Base-by-base conservation (phyloP, 2,113 vertebrate genomes). In the Misgurnus mizolepis region DNA sequence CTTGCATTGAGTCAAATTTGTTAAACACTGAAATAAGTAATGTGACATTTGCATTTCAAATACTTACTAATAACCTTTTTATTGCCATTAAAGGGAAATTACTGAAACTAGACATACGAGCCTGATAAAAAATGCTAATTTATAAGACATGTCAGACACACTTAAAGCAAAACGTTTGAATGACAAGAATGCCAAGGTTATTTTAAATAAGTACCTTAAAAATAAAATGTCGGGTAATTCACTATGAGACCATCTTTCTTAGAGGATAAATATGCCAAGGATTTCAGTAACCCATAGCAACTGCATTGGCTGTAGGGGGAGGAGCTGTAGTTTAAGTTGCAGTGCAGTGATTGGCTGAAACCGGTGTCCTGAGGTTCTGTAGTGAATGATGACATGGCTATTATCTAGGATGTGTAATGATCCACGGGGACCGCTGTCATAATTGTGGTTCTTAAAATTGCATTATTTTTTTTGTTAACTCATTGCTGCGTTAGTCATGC, bases 361-460 rank as follows among this genome's bases (percentile, higher is more conserved):
- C 86, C 86, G 88, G 88, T 92, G 91, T 91, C 71, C 89, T 88
- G 91, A 93, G 89, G 84, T 84, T 90, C 85, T 88, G 80, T 78
- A 76, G 45, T 41, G 50, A 45, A 60, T 40, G 40, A 17, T 66
- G 64, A 18, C 14, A 55, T 40, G 27, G 11, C n/a, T 6, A 73
- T 60, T 60, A 74, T 45, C 55, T 22, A 14, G 15, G 15, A 7
- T 39, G n/a, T 9, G 6, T 41, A 58, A 58, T 12, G 69, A 18
- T 14, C 40, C 55, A 18, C 7, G 3, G 55, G 55, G 17, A 58
- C 6, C 55, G 18, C 55, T 10, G 0, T n/a, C 69, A 74, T 11
- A 18, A 7, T 18, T 27, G 56, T 22, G 40, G 40, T 61, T 43
- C 15, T 18, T 11, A 71, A 55, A 40, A 66, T 8, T 15, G 15